Evolutionary conservation across 2,888 invertebrate genomes (phyloP).

Genomic region (Ophioninae sp.): DNA sequence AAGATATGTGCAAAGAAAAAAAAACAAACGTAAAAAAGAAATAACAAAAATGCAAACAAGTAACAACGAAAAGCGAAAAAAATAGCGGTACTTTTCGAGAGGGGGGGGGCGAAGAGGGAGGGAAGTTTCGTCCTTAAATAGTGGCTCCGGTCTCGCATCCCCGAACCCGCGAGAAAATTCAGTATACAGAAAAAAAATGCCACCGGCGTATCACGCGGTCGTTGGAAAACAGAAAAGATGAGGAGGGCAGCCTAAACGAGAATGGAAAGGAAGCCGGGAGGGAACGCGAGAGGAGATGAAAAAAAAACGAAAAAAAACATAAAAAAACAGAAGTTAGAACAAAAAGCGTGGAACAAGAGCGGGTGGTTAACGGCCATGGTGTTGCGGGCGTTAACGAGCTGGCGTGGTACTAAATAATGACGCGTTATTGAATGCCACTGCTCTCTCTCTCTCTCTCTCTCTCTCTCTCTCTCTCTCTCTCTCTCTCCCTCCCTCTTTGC

Average conservation of each 20-base stretch:
- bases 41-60: no score
- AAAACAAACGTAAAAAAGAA: constrained; percentile 3
- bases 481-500: no score
- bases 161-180: constrained; percentile 27
- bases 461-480: no score
- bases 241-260: background rate
- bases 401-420: constrained; percentile 56
- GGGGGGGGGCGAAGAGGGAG: background rate
- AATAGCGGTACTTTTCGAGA: background rate
- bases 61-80: no score
- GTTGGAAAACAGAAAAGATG: constrained; percentile 11
- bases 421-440: constrained; percentile 58
- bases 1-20: background rate
- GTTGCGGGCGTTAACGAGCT: constrained; percentile 59
- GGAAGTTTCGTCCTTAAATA: constrained; percentile 7
- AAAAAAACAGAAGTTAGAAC: constrained; percentile 22
- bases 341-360: constrained; percentile 42
- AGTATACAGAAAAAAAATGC: constrained; percentile 20
- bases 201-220: no score
- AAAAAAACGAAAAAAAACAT: background rate
- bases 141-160: constrained; percentile 19
- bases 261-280: constrained; percentile 9
- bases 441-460: no score
- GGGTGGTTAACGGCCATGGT: constrained; percentile 47
- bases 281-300: no score